Base-by-base conservation (phyloP, 2,113 vertebrate genomes). In the Albula goreensis region DNA sequence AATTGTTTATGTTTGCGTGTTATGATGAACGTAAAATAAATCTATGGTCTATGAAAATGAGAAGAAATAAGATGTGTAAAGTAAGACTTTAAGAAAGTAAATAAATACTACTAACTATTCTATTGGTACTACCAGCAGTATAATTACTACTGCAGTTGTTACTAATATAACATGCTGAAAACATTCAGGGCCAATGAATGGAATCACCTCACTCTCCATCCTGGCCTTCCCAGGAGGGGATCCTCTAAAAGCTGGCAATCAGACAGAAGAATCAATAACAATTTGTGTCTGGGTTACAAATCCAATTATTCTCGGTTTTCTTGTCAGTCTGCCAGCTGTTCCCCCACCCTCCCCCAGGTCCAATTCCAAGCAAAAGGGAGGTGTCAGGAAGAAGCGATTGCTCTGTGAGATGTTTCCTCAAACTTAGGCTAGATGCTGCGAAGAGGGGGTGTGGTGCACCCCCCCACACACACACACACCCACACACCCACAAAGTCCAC, bases 281-380 rank as follows among this genome's bases (percentile, higher is more conserved):
- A 83, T 60, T 83, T 83, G 81, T 48, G n/a, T 83, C 57, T 49
- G 53, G 56, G 53, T 83, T 83, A 57, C 81, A 48, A 60, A 83
- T 83, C 53, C 53, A 83, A 63, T 83, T 83, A 83, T 48, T 83
- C 11, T 60, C n/a, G 1, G 7, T 60, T 15, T 83, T 83, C 53
- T 83, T 83, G 52, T 83, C 53, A 12, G n/a, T 60, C 52, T 83
- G 52, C 81, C 81, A 48, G 41, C 56, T 52, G 81, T 83, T 83
- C 41, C 25, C 51, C 49, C n/a, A 41, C 31, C 31, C 31, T 41
- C 31, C 31, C 31, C 31, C 31, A 41, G 80, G 50, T 52, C 80
- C 50, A 51, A 53, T 52, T 82, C 52, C 52, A 49, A 25, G 5
- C 17, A 19, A 19, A 13, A n/a, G 50, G 25, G 53, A 19, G 13